A percentile compares a stretch with the other conserved stretches of the same genome.
These are phyloP conservation scores for Meloidogyne floridensis DNA, from an alignment of 1,140 invertebrate species.

Conservation along the genomic window DNA sequence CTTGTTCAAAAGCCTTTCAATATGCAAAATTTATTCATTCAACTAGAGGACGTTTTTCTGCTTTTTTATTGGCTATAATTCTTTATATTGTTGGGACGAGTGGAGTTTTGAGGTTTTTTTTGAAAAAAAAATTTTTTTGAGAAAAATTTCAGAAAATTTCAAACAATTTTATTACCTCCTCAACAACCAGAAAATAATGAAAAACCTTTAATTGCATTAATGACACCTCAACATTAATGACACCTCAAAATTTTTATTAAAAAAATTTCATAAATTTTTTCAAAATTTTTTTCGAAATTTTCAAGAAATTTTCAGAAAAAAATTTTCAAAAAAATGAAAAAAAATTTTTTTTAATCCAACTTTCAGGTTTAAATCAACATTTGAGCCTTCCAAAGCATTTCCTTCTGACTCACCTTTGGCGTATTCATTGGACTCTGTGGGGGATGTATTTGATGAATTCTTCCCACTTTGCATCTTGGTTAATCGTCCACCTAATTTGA, in stretches of 20 bases:
- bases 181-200: neutral
- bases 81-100: constrained; percentile 52
- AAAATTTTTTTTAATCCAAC: no score
- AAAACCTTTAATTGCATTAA: neutral
- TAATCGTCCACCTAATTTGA: constrained; percentile 59
- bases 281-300: no score
- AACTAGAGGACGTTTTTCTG: constrained; percentile 40
- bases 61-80: constrained; percentile 32
- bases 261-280: no score
- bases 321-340: no score
- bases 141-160: neutral
- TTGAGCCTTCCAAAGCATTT: constrained; percentile 64
- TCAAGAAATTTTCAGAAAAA: no score
- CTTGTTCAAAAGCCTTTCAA: neutral
- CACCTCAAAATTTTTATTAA: no score
- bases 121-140: no score
- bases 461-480: constrained; percentile 62
- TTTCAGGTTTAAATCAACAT: constrained; percentile 47
- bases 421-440: constrained; percentile 48
- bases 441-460: constrained; percentile 61
- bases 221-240: neutral
- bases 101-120: constrained; percentile 47
- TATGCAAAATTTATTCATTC: constrained; percentile 53
- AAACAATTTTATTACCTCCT: neutral
- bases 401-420: constrained; percentile 61